phyloP scores from a whole-genome alignment of 1,140 invertebrate genomes.

The Caenorhabditis latens region DNA sequence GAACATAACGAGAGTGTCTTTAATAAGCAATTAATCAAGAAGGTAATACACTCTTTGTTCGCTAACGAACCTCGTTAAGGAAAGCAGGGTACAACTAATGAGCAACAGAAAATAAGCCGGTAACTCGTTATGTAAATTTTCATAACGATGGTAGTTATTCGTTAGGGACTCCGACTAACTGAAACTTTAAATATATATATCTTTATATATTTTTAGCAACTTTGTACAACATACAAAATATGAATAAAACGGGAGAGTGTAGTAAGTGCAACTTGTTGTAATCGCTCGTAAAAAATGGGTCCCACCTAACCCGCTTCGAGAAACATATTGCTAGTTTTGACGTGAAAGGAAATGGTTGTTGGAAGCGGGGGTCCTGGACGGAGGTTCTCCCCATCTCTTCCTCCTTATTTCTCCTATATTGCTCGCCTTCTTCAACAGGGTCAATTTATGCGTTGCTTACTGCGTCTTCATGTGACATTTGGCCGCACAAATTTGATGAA shows the following conservation, averaged over 20 bases:
- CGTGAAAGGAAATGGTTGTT: constrained; percentile 49
- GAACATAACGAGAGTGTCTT: too few relatives aligned
- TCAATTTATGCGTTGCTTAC: constrained; percentile 49
- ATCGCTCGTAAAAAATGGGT: constrained; percentile 41
- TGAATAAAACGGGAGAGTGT: neutral
- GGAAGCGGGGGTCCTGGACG: neutral
- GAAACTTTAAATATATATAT: too few relatives aligned
- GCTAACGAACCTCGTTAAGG: too few relatives aligned
- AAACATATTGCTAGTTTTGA: constrained; percentile 53
- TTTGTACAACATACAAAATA: neutral
- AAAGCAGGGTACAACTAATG: too few relatives aligned
- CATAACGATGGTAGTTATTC: too few relatives aligned
- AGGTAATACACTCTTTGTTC: too few relatives aligned
- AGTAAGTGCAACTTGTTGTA: constrained; percentile 22
- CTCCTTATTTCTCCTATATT: neutral
- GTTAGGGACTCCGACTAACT: too few relatives aligned
- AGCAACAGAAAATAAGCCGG: too few relatives aligned
- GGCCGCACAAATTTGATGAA: constrained; percentile 38
- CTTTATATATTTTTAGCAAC: too few relatives aligned
- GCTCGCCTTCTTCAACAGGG: constrained; percentile 5
- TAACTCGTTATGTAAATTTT: too few relatives aligned
- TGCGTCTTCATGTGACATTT: constrained; percentile 42
- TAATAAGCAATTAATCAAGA: too few relatives aligned
- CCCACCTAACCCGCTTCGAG: constrained; percentile 39
- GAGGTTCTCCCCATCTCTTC: constrained; percentile 5